Evolutionary conservation across 2,797 vertebrate genomes (phyloP), one percentile per base, ranked within the genome.

Genomic region (Mus caroli): DNA sequence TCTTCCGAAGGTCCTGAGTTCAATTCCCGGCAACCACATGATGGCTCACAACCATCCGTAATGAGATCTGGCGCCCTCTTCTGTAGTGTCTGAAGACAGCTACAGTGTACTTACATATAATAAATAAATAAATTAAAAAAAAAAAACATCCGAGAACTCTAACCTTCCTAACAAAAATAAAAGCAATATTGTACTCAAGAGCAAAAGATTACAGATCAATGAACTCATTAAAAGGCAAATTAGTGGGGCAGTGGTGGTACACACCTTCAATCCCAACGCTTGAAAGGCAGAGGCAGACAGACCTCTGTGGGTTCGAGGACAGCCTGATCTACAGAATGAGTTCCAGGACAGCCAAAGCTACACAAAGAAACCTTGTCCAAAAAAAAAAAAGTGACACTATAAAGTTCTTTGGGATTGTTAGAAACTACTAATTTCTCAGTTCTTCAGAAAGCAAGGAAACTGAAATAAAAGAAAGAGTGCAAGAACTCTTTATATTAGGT

Each of bases 381-480:
- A 80, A 31, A 34, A 28, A 92, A 92, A 12, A 56, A 58, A 19
- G 52, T 17, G 37, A 28, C 50, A 20, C 37, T 46, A 62, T 37
- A 96, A 80, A 50, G 79, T 58, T 75, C 76, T 75, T 95, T 96
- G 89, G 20, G 58, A 80, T 76, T 64, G 28, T 83, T n/a, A 73
- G 73, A 58, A 93, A 91, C 84, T 71, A 79, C 73, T 90, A 52
- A 79, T 87, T 94, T 96, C 50, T 75, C 34, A 96, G 73, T 85
- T 94, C 24, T 93, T 22, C 90, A 96, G 90, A 69, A 90, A 95
- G 52, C 76, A n/a, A 89, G 78, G 17, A 92, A 94, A 95, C 50
- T 88, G 43, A 91, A 40, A 83, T 95, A 71, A 91, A 84, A 69
- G 46, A 60, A 94, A 90, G 19, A 75, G 3, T 86, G 2, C 20